phyloP scores from a whole-genome alignment of 2,797 vertebrate species.

The Picus viridis region DNA sequence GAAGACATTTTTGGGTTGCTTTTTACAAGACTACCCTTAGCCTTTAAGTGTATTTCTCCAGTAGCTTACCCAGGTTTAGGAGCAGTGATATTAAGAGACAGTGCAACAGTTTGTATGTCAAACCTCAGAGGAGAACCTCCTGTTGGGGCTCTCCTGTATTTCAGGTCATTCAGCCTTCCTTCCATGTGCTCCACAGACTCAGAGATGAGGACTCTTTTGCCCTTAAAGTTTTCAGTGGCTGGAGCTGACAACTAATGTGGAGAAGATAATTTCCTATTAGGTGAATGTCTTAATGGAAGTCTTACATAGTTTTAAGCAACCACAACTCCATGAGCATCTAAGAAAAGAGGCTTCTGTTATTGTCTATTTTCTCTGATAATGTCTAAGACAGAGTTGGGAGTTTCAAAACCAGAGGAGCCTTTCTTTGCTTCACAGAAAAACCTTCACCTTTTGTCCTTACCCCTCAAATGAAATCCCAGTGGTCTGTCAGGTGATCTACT shows the following conservation, averaged over 20 bases:
- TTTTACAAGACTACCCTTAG: background rate
- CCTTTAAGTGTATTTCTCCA: background rate
- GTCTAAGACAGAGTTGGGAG: background rate
- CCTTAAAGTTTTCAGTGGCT: background rate
- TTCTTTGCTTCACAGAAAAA: background rate
- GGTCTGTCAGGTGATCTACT: constrained; percentile 32
- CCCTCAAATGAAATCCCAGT: constrained; percentile 13
- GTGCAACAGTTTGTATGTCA: background rate
- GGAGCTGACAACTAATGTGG: background rate
- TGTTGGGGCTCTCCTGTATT: background rate
- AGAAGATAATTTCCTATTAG: background rate
- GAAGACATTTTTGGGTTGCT: background rate
- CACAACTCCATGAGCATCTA: background rate
- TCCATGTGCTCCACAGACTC: background rate
- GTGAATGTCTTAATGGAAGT: background rate
- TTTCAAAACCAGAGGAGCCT: background rate
- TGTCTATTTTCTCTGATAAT: background rate
- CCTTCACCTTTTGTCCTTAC: constrained; percentile 56
- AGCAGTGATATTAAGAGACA: background rate
- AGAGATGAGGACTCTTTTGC: background rate
- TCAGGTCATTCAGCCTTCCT: background rate
- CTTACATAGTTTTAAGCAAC: background rate
- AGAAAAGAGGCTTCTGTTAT: background rate
- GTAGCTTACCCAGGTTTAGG: background rate
- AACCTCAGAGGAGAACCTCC: background rate